A percentile compares a stretch with the other conserved stretches of the same genome.
Conservation (phyloP, 2,797 vertebrate genomes). For the Carapus acus region DNA sequence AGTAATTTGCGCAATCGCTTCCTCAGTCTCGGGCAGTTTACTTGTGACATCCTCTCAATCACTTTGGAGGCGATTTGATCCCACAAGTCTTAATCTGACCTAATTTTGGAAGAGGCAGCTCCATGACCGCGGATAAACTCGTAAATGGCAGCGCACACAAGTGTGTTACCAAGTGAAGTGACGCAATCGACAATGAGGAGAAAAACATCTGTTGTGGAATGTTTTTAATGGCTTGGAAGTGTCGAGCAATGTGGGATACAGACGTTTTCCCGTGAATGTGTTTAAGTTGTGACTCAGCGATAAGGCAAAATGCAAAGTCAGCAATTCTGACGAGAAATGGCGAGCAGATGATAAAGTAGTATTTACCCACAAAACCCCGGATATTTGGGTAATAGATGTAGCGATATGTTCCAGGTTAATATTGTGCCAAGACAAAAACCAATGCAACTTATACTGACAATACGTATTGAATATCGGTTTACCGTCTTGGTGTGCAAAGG, state of each 20-base stretch:
- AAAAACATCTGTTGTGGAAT: slow-evolving; percentile 6
- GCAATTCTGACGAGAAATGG: slow-evolving; percentile 16
- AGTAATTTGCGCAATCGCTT: too few species aligned
- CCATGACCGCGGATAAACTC: too few species aligned
- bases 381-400: not conserved
- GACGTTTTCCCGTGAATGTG: too few species aligned
- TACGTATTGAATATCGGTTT: too few species aligned
- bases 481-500: slow-evolving; percentile 24
- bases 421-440: slow-evolving; percentile 6
- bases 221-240: slow-evolving; percentile 57
- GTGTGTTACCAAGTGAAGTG: not conserved
- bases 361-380: slow-evolving; percentile 14
- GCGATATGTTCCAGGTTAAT: slow-evolving; percentile 3
- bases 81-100: too few species aligned
- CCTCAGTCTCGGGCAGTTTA: too few species aligned
- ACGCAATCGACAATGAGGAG: too few species aligned
- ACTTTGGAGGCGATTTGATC: too few species aligned
- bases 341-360: slow-evolving; percentile 2
- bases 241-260: slow-evolving; percentile 10
- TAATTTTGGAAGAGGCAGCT: too few species aligned
- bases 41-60: too few species aligned
- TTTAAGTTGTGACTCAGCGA: slow-evolving; percentile 21
- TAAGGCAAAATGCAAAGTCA: slow-evolving; percentile 48
- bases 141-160: too few species aligned
- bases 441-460: too few species aligned